Base-by-base conservation (phyloP, 64 coral and sea anemone species). In the Trachythela sp. region DNA sequence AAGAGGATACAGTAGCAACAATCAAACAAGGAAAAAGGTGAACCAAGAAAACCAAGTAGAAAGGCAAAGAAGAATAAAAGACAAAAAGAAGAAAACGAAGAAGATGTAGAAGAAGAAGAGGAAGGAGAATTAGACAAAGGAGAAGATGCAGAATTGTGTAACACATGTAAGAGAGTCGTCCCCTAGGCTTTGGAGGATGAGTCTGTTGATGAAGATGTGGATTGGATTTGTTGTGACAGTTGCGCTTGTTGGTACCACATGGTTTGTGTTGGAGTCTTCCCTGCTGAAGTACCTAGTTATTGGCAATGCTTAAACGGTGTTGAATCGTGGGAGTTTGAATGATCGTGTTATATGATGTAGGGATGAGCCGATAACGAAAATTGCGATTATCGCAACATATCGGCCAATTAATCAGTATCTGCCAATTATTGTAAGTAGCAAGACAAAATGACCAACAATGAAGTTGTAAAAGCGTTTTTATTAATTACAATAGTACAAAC, bases 221-320 rank as follows among this genome's bases (percentile, higher is more conserved):
- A 64, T 64, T 64, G 56, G 56, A 26, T 64, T 64, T 64, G 56
- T 64, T 64, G 56, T 64, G 56, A 64, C 56, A 27, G 56, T n/a
- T 64, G 56, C 56, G 22, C 56, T 64, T 64, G 20, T 64, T 64
- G 56, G 56, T 27, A 64, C 0, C 56, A 64, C 26, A 64, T 64
- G 56, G 24, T 64, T 27, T 64, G 56, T 64, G 56, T 64, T 64
- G 56, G 56, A 9, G 24, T 64, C 20, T 18, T 64, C 22, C 20
- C 26, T 64, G 24, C 56, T n/a, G 26, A 27, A n/a, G 26, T 64
- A 64, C 56, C 56, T 64, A 20, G 56, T 64, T 64, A 64, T 26
- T 64, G 56, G 56, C 56, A 64, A 3, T 64, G 56, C 56, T 64
- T 64, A 64, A 26, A 64, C 56, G 13, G 56, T 64, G 56, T 2